phyloP scores from a whole-genome alignment of 2,113 vertebrate genomes.

The Vulpes vulpes region DNA sequence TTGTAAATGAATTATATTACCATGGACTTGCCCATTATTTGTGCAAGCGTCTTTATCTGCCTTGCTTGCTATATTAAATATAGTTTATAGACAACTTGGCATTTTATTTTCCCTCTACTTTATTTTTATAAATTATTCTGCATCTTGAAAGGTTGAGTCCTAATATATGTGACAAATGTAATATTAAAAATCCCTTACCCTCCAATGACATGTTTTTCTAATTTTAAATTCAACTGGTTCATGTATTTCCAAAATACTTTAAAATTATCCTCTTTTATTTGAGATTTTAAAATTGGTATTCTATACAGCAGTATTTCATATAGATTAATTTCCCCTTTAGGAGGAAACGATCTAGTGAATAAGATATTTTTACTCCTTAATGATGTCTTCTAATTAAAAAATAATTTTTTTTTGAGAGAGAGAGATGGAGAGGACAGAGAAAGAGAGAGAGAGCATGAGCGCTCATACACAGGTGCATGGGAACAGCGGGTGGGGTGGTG shows the following conservation, averaged over 20 bases:
- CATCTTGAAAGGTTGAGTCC: not conserved
- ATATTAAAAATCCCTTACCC: not conserved
- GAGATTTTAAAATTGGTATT: constrained; percentile 4
- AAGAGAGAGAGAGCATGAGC: too few relatives aligned
- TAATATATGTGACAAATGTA: not conserved
- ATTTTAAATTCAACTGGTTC: constrained; percentile 36
- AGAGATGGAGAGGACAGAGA: too few relatives aligned
- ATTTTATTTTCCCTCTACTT: not conserved
- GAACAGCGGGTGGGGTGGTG: too few relatives aligned
- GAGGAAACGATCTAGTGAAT: not conserved
- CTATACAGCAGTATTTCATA: constrained; percentile 2
- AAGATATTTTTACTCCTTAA: constrained; percentile 19
- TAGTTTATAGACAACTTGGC: constrained; percentile 21
- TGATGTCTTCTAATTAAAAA: constrained; percentile 26
- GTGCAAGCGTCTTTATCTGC: constrained; percentile 2
- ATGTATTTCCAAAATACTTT: not conserved
- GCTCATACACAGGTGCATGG: too few relatives aligned
- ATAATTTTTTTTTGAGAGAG: not conserved
- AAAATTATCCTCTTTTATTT: not conserved
- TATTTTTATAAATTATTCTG: constrained; percentile 27
- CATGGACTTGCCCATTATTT: constrained; percentile 20
- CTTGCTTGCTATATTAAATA: constrained; percentile 42
- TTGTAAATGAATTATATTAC: constrained; percentile 58
- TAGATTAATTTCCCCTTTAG: not conserved
- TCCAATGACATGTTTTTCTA: not conserved